Evolutionary conservation across 1,140 invertebrate species (phyloP).

Genomic region (Thaumatotibia leucotreta): DNA sequence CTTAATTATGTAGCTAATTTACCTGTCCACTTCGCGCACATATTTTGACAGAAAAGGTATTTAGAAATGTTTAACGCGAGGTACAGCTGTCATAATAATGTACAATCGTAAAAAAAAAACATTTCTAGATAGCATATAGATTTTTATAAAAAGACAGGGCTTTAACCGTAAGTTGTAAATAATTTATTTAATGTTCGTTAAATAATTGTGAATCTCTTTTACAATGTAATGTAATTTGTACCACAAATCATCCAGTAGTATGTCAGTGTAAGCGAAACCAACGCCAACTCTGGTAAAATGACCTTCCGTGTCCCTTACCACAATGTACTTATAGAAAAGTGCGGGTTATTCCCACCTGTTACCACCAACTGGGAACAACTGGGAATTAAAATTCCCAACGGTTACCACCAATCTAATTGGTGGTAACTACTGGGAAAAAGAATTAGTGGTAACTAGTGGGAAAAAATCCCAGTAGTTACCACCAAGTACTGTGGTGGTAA

Average conservation of each 20-base stretch:
- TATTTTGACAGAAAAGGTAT: neutral
- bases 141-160: slow-evolving; percentile 34
- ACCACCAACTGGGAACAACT: too few relatives aligned
- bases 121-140: neutral
- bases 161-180: slow-evolving; percentile 39
- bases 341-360: too few relatives aligned
- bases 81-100: neutral
- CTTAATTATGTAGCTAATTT: neutral
- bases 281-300: too few relatives aligned
- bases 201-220: slow-evolving; percentile 25
- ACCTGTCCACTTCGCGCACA: neutral
- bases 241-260: slow-evolving; percentile 15
- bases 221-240: slow-evolving; percentile 19
- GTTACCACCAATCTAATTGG: too few relatives aligned
- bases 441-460: too few relatives aligned
- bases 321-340: too few relatives aligned
- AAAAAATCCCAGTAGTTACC: too few relatives aligned
- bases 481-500: too few relatives aligned
- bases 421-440: too few relatives aligned
- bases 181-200: slow-evolving; percentile 26
- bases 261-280: too few relatives aligned
- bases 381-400: too few relatives aligned
- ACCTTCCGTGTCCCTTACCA: too few relatives aligned
- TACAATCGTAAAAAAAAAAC: neutral
- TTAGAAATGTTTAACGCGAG: neutral